These are phyloP conservation scores for Riptortus pedestris DNA, from an alignment of 1,140 invertebrate genomes.

Conservation along the genomic window DNA sequence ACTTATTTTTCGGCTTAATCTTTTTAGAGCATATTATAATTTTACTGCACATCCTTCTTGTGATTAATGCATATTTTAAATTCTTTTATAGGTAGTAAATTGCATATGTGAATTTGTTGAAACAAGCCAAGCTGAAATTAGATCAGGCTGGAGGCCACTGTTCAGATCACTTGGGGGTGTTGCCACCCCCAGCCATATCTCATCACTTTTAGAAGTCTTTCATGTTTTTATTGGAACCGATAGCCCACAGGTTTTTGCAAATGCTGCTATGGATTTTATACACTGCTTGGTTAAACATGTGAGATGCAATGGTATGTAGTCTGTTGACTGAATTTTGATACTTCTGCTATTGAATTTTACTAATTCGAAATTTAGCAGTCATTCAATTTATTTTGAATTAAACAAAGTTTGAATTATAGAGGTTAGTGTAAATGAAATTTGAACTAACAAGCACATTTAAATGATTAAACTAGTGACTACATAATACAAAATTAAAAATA, in stretches of 20 bases:
- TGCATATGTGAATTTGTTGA: constrained; percentile 93
- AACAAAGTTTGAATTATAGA: no score
- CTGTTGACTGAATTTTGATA: neutral
- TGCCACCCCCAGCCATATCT: constrained; percentile 45
- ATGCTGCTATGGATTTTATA: constrained; percentile 86
- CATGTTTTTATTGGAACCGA: constrained; percentile 84
- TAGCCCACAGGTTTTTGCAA: constrained; percentile 84
- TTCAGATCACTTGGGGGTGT: constrained; percentile 83
- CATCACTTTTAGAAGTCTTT: constrained; percentile 81
- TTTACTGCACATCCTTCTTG: no score
- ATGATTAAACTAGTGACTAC: no score
- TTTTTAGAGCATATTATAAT: no score
- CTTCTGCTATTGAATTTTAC: no score
- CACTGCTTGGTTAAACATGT: constrained; percentile 68
- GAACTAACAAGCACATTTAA: no score
- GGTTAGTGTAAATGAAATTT: no score
- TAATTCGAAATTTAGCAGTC: no score
- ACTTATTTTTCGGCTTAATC: no score
- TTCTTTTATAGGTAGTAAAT: constrained; percentile 71
- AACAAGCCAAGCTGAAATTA: constrained; percentile 79
- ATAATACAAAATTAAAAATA: no score
- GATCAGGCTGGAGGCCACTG: constrained; percentile 84
- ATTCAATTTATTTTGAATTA: no score
- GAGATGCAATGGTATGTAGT: constrained; percentile 41
- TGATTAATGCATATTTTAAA: neutral